phyloP scores from a whole-genome alignment of 2,113 vertebrate species.

The Eclectus roratus region DNA sequence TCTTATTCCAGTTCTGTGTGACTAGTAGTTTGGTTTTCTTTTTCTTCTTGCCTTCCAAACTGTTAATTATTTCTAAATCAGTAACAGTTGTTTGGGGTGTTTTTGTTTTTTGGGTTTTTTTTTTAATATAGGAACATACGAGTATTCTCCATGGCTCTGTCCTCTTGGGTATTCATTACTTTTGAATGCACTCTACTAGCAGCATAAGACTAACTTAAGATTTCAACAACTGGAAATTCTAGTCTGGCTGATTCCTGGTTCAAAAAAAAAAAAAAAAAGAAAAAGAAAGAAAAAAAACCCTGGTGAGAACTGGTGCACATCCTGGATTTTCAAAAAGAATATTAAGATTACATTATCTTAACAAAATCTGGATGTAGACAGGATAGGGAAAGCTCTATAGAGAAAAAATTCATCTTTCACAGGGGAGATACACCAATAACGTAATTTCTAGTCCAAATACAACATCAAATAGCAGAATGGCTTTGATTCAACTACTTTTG shows the following conservation, averaged over 20 bases:
- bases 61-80: background rate
- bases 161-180: background rate
- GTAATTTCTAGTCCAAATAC: slow-evolving; percentile 31
- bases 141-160: background rate
- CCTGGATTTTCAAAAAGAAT: background rate
- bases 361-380: background rate
- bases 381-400: background rate
- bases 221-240: background rate
- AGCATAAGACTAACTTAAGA: background rate
- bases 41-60: background rate
- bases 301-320: background rate
- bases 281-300: background rate
- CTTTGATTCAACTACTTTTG: slow-evolving; percentile 3
- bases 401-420: background rate
- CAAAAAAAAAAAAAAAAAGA: background rate
- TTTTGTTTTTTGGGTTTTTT: background rate
- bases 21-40: background rate
- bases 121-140: background rate
- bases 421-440: background rate
- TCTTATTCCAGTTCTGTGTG: background rate
- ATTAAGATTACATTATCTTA: background rate
- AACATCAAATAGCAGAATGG: slow-evolving; percentile 10
- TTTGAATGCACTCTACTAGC: background rate
- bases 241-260: background rate
- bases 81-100: background rate